Percentiles rank a stretch among this genome's conserved stretches.
These are phyloP conservation scores for Pseudorasbora parva DNA, from an alignment of 2,113 vertebrate species.

Conservation along the genomic window DNA sequence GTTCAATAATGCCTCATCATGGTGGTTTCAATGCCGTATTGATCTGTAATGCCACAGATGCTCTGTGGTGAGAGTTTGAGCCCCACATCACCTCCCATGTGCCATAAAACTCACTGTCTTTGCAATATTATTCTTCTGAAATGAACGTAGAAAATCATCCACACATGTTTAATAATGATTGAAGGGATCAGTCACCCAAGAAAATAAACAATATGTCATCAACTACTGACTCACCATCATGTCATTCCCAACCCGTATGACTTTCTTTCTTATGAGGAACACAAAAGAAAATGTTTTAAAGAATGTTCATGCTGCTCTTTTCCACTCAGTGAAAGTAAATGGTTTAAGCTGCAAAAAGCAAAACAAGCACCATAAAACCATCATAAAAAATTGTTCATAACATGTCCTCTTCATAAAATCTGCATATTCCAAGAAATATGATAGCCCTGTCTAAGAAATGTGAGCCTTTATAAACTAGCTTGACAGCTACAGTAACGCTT, in stretches of 20 bases:
- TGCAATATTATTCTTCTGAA: not conserved
- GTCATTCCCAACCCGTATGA: not conserved
- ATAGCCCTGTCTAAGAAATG: not conserved
- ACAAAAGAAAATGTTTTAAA: not conserved
- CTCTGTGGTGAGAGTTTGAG: not conserved
- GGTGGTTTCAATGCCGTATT: not conserved
- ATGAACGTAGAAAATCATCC: not conserved
- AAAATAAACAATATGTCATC: not conserved
- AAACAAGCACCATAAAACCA: not conserved
- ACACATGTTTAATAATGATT: constrained; percentile 4
- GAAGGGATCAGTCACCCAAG: not conserved
- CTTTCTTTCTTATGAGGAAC: not conserved
- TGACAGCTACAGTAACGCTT: not conserved
- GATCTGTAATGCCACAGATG: constrained; percentile 13
- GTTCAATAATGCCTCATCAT: constrained; percentile 26
- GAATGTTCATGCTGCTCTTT: not conserved
- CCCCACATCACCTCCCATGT: not conserved
- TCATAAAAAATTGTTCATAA: not conserved
- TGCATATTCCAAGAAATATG: not conserved
- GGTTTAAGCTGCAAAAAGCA: no score
- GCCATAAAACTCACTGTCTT: not conserved
- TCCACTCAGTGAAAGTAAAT: not conserved
- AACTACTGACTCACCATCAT: not conserved
- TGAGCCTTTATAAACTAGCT: not conserved
- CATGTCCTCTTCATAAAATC: no score